phyloP scores from a whole-genome alignment of 2,797 vertebrate species.

The Poecile montanus region DNA sequence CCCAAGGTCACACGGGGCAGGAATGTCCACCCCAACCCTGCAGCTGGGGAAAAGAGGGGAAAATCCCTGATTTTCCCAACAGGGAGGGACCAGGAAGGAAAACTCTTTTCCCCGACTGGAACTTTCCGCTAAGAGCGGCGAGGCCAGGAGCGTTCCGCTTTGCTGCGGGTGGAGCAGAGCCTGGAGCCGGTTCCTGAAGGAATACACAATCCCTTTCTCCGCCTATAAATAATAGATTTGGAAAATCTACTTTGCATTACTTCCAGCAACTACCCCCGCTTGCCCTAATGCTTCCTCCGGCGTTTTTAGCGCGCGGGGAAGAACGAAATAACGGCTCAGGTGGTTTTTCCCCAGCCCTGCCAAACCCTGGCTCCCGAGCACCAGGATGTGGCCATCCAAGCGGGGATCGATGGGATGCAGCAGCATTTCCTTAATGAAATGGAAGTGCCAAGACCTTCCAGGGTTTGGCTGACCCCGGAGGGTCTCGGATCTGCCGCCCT shows the following conservation, averaged over 20 bases:
- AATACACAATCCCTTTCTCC: not conserved
- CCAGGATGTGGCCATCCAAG: not conserved
- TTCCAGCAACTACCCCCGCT: conserved; percentile 52
- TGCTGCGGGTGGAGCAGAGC: not conserved
- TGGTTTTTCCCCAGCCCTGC: not conserved
- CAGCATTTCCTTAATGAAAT: not conserved
- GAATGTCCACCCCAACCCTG: not conserved
- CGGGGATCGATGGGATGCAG: not conserved
- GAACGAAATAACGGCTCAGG: not conserved
- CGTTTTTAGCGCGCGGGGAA: not conserved
- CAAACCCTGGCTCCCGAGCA: not conserved
- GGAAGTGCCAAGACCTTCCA: not conserved
- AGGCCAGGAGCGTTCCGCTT: not conserved
- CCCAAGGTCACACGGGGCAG: not conserved
- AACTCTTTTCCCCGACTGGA: not conserved
- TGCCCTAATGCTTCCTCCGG: not conserved
- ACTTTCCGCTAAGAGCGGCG: not conserved
- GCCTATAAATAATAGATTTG: conserved; percentile 56
- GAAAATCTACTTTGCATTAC: conserved; percentile 24
- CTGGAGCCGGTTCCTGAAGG: not conserved
- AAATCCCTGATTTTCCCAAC: accelerated
- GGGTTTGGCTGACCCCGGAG: not conserved
- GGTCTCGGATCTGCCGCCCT: not conserved
- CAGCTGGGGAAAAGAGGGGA: accelerated
- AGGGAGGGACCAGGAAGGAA: accelerated